Evolutionary conservation across 2,113 vertebrate species (phyloP).

Genomic region (Phalacrocorax carbo): DNA sequence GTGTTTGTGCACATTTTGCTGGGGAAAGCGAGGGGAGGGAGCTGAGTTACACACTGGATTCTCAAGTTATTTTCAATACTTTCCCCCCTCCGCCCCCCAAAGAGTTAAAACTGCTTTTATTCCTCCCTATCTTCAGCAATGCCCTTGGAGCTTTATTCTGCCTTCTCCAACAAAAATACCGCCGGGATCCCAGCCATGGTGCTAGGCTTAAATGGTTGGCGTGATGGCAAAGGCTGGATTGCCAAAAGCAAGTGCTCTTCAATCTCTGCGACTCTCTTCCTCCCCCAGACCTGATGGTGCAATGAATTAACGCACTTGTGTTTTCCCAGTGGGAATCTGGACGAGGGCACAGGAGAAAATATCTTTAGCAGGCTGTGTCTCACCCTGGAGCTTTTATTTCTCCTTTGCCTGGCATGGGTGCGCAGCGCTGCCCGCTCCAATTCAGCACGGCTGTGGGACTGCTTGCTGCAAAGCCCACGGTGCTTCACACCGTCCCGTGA

Average conservation of each 20-base stretch:
- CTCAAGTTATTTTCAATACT: not conserved
- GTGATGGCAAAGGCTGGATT: rapidly evolving
- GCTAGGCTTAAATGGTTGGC: not conserved
- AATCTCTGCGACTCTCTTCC: rapidly evolving
- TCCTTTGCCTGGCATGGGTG: not conserved
- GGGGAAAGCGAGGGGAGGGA: not conserved
- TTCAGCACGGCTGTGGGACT: rapidly evolving
- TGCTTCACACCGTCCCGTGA: rapidly evolving
- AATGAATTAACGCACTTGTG: not conserved
- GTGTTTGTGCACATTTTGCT: conserved; percentile 42
- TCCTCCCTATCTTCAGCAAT: not conserved
- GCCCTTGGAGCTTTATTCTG: not conserved
- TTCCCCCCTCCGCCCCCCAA: not conserved
- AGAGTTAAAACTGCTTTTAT: not conserved
- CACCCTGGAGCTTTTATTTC: not conserved
- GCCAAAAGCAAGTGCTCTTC: not conserved
- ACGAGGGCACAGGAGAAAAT: rapidly evolving
- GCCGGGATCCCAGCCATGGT: rapidly evolving
- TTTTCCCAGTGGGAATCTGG: not conserved
- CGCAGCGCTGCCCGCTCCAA: not conserved
- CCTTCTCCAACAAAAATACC: not conserved
- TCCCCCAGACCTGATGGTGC: rapidly evolving
- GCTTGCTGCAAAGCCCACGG: not conserved
- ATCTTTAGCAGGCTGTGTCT: not conserved
- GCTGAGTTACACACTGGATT: not conserved